Conservation (phyloP, 2,113 vertebrate genomes). For the Camelus bactrianus region DNA sequence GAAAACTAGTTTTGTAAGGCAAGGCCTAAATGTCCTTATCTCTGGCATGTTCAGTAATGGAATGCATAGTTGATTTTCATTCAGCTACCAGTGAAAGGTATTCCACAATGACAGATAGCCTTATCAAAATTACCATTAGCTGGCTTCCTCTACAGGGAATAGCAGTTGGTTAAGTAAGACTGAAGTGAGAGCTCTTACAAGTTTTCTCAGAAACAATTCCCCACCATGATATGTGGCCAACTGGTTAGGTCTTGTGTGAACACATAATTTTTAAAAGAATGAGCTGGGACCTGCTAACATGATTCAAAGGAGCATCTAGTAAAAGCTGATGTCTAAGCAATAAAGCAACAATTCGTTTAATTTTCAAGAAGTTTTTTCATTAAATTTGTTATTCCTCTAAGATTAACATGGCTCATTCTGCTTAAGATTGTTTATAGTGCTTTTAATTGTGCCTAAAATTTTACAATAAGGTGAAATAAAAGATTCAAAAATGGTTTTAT, state of each 20-base stretch:
- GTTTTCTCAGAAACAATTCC: background rate
- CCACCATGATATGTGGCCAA: background rate
- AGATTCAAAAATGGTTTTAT: slow-evolving; percentile 9
- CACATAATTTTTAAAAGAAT: background rate
- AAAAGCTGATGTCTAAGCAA: slow-evolving; percentile 37
- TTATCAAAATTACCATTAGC: background rate
- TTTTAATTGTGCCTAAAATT: background rate
- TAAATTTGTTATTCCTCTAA: background rate
- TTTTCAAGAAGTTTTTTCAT: background rate
- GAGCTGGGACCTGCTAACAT: background rate
- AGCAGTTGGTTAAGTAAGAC: background rate
- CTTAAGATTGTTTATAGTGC: background rate
- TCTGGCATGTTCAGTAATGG: background rate
- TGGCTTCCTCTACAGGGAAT: background rate
- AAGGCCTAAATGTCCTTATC: background rate
- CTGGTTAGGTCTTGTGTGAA: background rate
- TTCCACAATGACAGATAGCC: background rate
- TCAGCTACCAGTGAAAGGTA: slow-evolving; percentile 17
- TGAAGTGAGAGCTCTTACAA: background rate
- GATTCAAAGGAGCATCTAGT: background rate
- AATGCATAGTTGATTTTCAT: background rate
- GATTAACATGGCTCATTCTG: slow-evolving; percentile 1
- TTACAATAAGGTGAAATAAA: slow-evolving; percentile 15
- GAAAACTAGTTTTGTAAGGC: background rate
- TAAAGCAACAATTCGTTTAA: background rate